phyloP scores from a whole-genome alignment of 2,113 vertebrate genomes.

The Columba janthina region DNA sequence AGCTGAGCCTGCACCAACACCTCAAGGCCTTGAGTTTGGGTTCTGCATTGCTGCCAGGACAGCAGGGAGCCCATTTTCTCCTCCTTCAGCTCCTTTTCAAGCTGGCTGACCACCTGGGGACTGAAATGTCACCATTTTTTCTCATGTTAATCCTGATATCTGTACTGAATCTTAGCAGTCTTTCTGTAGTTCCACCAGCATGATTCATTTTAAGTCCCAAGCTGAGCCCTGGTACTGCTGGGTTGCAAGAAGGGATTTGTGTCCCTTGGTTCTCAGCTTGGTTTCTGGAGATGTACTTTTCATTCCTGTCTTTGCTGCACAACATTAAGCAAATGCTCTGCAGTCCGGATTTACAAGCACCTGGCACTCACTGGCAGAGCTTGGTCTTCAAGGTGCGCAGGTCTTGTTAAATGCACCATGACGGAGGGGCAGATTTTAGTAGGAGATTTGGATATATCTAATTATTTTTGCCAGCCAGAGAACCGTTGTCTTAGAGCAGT shows the following conservation, averaged over 20 bases:
- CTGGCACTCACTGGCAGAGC: neutral
- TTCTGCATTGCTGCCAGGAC: neutral
- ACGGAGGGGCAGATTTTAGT: neutral
- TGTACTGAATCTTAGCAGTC: neutral
- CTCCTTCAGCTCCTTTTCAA: neutral
- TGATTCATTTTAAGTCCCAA: neutral
- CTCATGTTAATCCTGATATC: neutral
- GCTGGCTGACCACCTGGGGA: neutral
- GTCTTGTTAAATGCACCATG: neutral
- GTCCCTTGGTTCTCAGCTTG: neutral
- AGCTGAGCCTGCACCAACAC: neutral
- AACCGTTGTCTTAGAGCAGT: neutral
- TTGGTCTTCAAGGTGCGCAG: neutral
- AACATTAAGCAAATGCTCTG: neutral
- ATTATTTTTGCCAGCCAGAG: neutral
- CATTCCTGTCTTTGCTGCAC: neutral
- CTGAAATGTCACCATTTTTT: neutral
- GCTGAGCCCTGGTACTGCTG: neutral
- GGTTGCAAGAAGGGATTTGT: neutral
- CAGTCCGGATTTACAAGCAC: neutral
- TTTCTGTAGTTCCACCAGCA: neutral
- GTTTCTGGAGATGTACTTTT: neutral
- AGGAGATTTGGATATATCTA: neutral
- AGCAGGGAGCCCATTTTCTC: neutral
- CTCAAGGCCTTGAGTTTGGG: neutral